Evolutionary conservation across 2,797 vertebrate genomes (phyloP), one percentile per base, ranked within the genome.

Genomic region (Cyclura pinguis): DNA sequence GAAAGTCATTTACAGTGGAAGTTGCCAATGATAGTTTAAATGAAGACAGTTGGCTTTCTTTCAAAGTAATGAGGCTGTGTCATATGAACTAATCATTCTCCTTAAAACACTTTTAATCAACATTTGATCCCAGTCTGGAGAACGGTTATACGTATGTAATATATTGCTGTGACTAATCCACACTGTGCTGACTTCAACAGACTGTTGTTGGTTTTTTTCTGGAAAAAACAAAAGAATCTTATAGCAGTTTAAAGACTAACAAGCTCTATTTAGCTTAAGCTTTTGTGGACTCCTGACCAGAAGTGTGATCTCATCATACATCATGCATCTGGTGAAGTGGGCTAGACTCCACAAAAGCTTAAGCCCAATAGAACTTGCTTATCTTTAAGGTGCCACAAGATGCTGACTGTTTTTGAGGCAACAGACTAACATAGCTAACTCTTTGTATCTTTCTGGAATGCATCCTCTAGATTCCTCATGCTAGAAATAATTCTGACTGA

Each of bases 21-120:
- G 50, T 84, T 94, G 74, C 91, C 91, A 94, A 93, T 13, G 90
- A 95, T 38, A 93, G 92, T 80, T 93, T 83, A 76, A 89, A 89
- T 55, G 74, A 95, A 94, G 93, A 95, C 0, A 12, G 52, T 78
- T 29, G 80, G 77, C 92, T 91, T 93, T 93, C 32, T 84, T 94
- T 90, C 89, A 91, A 87, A 64, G 93, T 52, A 88, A 32, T 77
- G 42, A 69, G 57, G 59, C 74, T 93, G 69, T 92, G 52, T 86
- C 13, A 27, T 59, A 6, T 62, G 94, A 6, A 74, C 35, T 85
- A 38, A 86, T 91, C 92, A 81, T 32, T 91, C 73, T 82, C 57
- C 59, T 88, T 0, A 57, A 83, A 4, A 38, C 35, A 77, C 47
- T 72, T 32, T 14, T 67, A 32, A 73, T n/a, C 87, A 10, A 8